Base-by-base conservation (phyloP, 2,113 vertebrate genomes). In the Acinonyx jubatus region DNA sequence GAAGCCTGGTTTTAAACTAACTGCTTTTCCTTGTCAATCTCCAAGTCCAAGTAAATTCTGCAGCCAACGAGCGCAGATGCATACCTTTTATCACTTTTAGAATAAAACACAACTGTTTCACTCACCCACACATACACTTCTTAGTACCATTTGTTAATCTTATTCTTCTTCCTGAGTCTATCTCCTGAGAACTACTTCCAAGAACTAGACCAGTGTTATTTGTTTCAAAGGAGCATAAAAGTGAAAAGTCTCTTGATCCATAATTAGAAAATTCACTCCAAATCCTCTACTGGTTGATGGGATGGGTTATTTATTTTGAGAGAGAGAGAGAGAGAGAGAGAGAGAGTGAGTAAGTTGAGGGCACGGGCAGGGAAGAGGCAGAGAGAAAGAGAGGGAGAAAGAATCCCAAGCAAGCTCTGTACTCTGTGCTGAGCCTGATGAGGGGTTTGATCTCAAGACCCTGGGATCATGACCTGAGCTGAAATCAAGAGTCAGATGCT, bases 231-330 rank as follows among this genome's bases (percentile, higher is more conserved):
- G 31, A 82, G 11, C 92, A 33, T 45, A 45, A 84, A 95, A 80
- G 16, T 41, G 19, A 10, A n/a, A 31, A 82, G 27, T 61, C 41
- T 50, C 61, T 61, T n/a, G 73, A 41, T 71, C 48, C 31, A 38
- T 31, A 80, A 82, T 71, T 36, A 91, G 55, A 95, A 94, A 93
- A 87, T 48, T 65, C 21, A 84, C 41, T 88, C 86, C 84, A 96
- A 89, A 4, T 83, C 63, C 23, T 71, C 38, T 29, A 36, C 45
- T 63, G 87, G 33, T 57, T 69, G 50, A 48, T n/a, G 4, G 68
- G 68, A 7, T 57, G 55, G 55, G 55, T 57, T 57, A 57, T 57
- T 57, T 57, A 21, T 52, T 52, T 18, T 52, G 15, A 52, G 52
- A 57, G 55, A 57, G 55, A 57, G 55, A 57, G 55, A 7, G 55